Percentiles rank a stretch among this genome's conserved stretches.
Conservation (phyloP, 64 coral and sea anemone genomes). For the Platygyra sinensis region DNA sequence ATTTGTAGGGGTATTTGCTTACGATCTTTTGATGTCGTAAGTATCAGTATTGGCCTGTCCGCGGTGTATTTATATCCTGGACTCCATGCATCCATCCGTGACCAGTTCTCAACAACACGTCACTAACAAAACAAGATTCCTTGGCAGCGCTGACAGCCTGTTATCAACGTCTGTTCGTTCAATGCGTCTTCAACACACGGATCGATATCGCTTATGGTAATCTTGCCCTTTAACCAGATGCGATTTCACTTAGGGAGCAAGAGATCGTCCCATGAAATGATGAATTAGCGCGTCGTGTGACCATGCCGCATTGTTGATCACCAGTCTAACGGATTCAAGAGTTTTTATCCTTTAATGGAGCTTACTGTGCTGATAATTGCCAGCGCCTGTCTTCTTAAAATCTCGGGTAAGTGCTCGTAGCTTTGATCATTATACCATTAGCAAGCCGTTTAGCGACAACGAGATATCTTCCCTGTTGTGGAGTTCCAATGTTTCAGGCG, state of each 20-base stretch:
- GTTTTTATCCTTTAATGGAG: background rate
- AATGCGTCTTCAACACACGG: background rate
- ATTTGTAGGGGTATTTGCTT: no score
- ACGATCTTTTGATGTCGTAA: background rate
- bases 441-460: no score
- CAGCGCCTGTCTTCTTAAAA: background rate
- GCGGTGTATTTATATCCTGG: background rate
- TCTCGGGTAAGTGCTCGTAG: background rate
- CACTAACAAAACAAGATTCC: background rate
- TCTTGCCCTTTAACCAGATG: background rate
- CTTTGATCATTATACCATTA: background rate
- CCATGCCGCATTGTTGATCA: background rate
- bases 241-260: background rate
- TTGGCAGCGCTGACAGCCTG: background rate
- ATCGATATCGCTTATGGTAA: background rate
- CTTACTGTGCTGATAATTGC: background rate
- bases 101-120: background rate
- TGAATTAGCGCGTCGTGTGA: background rate
- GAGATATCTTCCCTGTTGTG: background rate
- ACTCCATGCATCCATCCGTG: background rate
- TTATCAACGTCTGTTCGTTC: background rate
- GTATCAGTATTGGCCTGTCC: background rate
- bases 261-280: background rate
- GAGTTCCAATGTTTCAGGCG: background rate
- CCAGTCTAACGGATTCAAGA: background rate